These are phyloP conservation scores for Leptinotarsa undecemlineata DNA, from an alignment of 1,140 invertebrate genomes.

Conservation along the genomic window DNA sequence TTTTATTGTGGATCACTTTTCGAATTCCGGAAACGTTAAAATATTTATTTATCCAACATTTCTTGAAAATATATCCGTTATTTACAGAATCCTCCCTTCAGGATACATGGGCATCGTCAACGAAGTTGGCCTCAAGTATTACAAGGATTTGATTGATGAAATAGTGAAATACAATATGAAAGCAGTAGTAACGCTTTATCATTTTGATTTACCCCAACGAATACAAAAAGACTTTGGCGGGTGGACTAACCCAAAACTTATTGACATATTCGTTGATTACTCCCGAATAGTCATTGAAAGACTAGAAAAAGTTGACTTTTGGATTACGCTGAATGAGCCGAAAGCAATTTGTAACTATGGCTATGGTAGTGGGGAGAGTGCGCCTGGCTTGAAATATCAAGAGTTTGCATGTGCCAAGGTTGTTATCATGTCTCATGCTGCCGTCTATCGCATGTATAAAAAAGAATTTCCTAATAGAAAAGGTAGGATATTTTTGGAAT, in stretches of 20 bases:
- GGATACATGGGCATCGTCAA: neutral
- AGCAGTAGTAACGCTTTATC: neutral
- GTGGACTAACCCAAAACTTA: neutral
- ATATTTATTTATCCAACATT: too few species aligned
- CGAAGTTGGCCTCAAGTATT: neutral
- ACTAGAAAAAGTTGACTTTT: neutral
- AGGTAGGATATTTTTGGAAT: neutral
- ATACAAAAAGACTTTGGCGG: neutral
- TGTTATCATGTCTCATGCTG: neutral
- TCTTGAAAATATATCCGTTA: too few species aligned
- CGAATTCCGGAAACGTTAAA: too few species aligned
- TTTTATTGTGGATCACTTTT: too few species aligned
- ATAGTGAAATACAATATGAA: neutral
- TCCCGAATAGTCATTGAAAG: neutral
- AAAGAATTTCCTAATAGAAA: neutral
- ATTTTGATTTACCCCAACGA: neutral
- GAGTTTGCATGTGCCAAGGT: neutral
- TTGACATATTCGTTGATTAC: neutral
- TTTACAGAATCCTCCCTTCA: neutral
- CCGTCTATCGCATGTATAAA: constrained; percentile 10
- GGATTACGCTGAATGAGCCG: neutral
- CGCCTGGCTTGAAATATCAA: neutral
- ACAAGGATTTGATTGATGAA: neutral
- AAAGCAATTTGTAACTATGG: neutral
- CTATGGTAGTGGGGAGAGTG: neutral